Base-by-base conservation (phyloP, 2,797 vertebrate species). In the Manis crassicaudata region DNA sequence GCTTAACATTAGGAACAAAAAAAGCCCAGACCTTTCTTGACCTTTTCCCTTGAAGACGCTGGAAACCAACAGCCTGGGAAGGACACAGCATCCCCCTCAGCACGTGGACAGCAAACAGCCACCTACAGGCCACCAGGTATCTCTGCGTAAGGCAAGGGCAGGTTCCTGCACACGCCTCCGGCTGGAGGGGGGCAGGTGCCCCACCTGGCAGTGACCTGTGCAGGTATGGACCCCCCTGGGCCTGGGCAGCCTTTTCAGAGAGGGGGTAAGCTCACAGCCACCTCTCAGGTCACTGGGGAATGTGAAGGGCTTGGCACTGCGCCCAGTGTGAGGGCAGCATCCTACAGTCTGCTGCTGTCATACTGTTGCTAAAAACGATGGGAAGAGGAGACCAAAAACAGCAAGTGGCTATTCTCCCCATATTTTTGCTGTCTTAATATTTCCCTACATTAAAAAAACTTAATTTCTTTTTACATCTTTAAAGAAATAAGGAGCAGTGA, bases 321-420 rank as follows among this genome's bases (percentile, higher is more conserved):
- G 20, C 1, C 2, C 1, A 13, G 21, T 5, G 0, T 1, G 18
- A n/a, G 54, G 60, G 58, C 32, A 3, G 0, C 11, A 1, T 6
- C 23, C n/a, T 32, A 14, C 17, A 2, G 43, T 29, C 0, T 13
- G 4, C 43, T 1, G 50, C 58, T 7, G 32, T 68, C 0, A 0
- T 0, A 27, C 18, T 3, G 11, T 9, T 10, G 46, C 60, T 13
- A 14, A 17, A 58, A 67, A 60, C 46, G 27, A 52, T 1, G 13
- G n/a, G 21, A 35, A 25, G 32, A 21, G 58, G 75, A 76, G 40
- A 16, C 9, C 20, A 16, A 62, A 23, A 8, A 7, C 1, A 1
- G 20, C 62, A 17, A 60, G 5, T 2, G 13, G 54, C 46, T 29
- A 2, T 40, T 35, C 46, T 50, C n/a, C 27, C 50, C 23, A 27